Base-by-base conservation (phyloP, 2,888 invertebrate species). In the Rotaria socialis region DNA sequence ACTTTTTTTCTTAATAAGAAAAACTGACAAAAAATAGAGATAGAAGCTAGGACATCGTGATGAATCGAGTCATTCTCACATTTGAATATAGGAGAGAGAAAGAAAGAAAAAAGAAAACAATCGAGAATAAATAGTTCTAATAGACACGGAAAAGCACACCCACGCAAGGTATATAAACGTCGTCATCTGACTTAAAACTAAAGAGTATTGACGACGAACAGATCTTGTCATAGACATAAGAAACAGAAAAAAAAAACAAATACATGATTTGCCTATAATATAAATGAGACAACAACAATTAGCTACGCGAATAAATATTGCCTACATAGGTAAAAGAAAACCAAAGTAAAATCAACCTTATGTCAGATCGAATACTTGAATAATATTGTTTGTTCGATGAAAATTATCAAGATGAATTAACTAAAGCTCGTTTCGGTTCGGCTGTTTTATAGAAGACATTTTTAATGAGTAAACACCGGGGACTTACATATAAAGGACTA, bases 261-360 rank as follows among this genome's bases (percentile, higher is more conserved):
- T 27, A 55, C 55, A 67, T 27, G 67, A 67, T 67, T 67, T 67
- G 67, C 67, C 67, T 67, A 67, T 27, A 67, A 35, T 67, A 67
- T 67, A 35, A 67, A 67, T n/a, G 67, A 67, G 27, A 67, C 55
- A 55, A 55, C 55, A 55, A 55, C 55, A 55, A 55, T 55, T 55
- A 55, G 22, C 67, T 67, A 67, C 67, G 67, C 67, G 67, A 67
- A 67, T 67, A 67, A 67, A 67, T 67, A 67, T 67, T 67, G 67
- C 67, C 67, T 67, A 67, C 67, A 67, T 67, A 52, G 0, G 67
- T 14, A 35, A 55, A 55, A 67, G 35, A 67, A 11, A 67, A 67
- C 10, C 14, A 35, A 55, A 52, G 50, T 52, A 52, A 52, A 52
- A 52, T 52, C 14, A 14, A 22, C 22, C 55, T 55, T 55, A 22